Evolutionary conservation across 2,797 vertebrate species (phyloP), one percentile per base, ranked within the genome.

Genomic region (Psittacula derbiana): DNA sequence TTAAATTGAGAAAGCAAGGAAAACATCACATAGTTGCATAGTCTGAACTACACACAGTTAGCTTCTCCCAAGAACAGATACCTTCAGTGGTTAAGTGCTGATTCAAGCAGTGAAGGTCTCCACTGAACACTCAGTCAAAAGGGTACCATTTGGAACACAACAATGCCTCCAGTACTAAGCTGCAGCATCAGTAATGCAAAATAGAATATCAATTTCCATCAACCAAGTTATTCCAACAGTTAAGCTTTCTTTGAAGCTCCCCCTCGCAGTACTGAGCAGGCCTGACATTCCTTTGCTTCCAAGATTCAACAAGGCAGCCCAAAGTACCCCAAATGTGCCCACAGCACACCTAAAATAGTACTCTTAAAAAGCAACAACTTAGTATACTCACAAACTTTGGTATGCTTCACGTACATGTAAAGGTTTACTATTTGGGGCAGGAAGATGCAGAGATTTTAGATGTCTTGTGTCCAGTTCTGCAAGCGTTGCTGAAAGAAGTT

Each of bases 381-480:
- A 2, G 28, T 13, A 36, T 80, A 50, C 76, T 88, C 61, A 69
- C 5, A 1, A 66, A 71, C 52, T 81, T 62, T 52, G 64, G n/a
- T 70, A 94, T 33, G 55, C 62, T 86, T 60, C 4, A 15, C 12
- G 1, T 78, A 41, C 80, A 93, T 94, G 83, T 92, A 52, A 88
- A 92, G 57, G 44, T 74, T 76, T 79, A 80, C 66, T 90, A n/a
- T 49, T 92, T 89, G 52, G 47, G 81, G 74, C 78, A 94, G 73
- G 46, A 55, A 89, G 79, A 80, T 52, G 31, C 69, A 27, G n/a
- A 55, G 66, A 69, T 81, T 92, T 92, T 46, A 65, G 81, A 18
- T 65, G 72, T 41, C 84, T 80, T 41, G 40, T 23, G 27, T 4
- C 62, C 33, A 74, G 27, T 57, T 83, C 53, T 31, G 17, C 20